phyloP scores from a whole-genome alignment of 2,888 invertebrate genomes.

The Polymixis flavicincta region DNA sequence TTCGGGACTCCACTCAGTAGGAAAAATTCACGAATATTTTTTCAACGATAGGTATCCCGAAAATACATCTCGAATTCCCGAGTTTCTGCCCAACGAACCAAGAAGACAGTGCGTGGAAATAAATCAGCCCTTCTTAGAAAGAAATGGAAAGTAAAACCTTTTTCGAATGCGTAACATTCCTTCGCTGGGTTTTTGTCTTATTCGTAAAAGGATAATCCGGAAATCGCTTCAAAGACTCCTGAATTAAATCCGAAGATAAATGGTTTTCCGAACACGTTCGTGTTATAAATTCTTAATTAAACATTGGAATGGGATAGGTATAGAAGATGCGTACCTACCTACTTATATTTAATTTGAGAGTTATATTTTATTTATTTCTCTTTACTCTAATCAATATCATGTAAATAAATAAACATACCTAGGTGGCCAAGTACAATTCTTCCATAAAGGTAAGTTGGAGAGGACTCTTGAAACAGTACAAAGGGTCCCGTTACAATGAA shows the following conservation, averaged over 20 bases:
- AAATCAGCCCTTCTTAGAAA: slow-evolving; percentile 37
- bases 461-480: slow-evolving; percentile 21
- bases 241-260: slow-evolving; percentile 48
- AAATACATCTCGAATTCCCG: neutral
- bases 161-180: slow-evolving; percentile 34
- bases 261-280: slow-evolving; percentile 30
- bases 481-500: slow-evolving; percentile 42
- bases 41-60: slow-evolving; percentile 5
- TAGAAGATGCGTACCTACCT: no score
- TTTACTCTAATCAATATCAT: neutral
- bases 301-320: neutral
- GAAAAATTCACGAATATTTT: slow-evolving; percentile 25
- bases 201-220: slow-evolving; percentile 45
- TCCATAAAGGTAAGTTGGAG: neutral
- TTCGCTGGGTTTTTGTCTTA: slow-evolving; percentile 28
- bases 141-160: slow-evolving; percentile 41
- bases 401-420: no score
- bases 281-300: slow-evolving; percentile 28
- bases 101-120: slow-evolving; percentile 41
- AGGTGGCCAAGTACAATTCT: neutral
- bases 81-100: slow-evolving; percentile 42
- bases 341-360: no score
- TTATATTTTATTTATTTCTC: no score
- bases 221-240: slow-evolving; percentile 39
- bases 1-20: slow-evolving; percentile 5